Evolutionary conservation across 1,140 invertebrate species (phyloP).

Genomic region (Achatina immaculata): DNA sequence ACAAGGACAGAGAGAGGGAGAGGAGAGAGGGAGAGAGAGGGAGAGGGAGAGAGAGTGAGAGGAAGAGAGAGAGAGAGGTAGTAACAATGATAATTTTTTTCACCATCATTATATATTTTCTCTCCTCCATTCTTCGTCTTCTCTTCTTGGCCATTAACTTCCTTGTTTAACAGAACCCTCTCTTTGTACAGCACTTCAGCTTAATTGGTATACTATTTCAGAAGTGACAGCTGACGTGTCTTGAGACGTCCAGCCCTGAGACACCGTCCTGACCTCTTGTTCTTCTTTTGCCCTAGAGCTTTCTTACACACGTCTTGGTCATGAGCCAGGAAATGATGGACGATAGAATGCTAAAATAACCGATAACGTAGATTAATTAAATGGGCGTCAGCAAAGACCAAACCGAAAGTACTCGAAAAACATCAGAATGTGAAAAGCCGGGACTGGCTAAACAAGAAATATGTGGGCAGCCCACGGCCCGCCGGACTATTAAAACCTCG

Average conservation of each 20-base stretch:
- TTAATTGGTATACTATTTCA: slow-evolving; percentile 11
- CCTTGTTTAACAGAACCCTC: too few species aligned
- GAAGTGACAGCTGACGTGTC: not conserved
- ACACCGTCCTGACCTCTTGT: not conserved
- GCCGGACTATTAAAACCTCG: not conserved
- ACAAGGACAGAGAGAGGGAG: too few species aligned
- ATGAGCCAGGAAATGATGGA: not conserved
- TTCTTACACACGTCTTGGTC: not conserved
- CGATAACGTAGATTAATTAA: not conserved
- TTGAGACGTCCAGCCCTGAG: not conserved
- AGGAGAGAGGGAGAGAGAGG: too few species aligned
- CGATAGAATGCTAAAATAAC: not conserved
- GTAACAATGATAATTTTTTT: too few species aligned
- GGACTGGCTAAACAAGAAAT: not conserved
- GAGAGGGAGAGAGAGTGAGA: too few species aligned
- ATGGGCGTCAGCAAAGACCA: not conserved
- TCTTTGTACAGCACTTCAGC: not conserved
- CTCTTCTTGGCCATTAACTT: too few species aligned
- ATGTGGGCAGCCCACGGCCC: not conserved
- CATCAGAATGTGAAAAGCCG: not conserved
- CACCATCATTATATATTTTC: too few species aligned
- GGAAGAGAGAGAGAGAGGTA: too few species aligned
- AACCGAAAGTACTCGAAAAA: slow-evolving; percentile 1
- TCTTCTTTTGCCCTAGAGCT: not conserved
- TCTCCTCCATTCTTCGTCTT: too few species aligned